These are phyloP conservation scores for Xestia sexstrigata DNA, from an alignment of 2,888 invertebrate genomes.

Conservation along the genomic window DNA sequence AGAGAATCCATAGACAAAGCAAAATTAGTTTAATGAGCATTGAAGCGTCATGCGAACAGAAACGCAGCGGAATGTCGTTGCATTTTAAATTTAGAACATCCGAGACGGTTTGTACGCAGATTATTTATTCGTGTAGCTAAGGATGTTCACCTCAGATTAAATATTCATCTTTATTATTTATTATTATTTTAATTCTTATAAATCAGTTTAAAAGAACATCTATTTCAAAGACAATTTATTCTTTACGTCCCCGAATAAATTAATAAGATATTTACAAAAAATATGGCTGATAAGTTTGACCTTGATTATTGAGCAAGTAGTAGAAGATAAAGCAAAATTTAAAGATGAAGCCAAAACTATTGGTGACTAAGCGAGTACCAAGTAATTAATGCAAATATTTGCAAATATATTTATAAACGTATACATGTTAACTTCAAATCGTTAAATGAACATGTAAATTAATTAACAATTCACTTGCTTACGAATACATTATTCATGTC, in stretches of 20 bases:
- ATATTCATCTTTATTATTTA: constrained; percentile 23
- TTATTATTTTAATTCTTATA: constrained; percentile 11
- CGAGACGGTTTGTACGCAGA: constrained; percentile 68
- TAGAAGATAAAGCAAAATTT: background rate
- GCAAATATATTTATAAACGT: constrained; percentile 17
- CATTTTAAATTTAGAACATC: constrained; percentile 78
- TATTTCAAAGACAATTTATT: constrained; percentile 14
- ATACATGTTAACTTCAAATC: constrained; percentile 19
- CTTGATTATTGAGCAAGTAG: constrained; percentile 7
- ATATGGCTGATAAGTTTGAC: constrained; percentile 12
- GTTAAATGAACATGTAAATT: constrained; percentile 25
- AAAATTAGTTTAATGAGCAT: constrained; percentile 61
- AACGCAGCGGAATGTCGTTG: constrained; percentile 72
- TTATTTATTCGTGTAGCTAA: constrained; percentile 66
- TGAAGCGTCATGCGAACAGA: constrained; percentile 64
- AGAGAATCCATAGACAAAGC: constrained; percentile 54
- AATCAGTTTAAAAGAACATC: constrained; percentile 4
- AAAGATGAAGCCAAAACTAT: constrained; percentile 31
- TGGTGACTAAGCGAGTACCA: constrained; percentile 22
- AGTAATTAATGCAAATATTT: constrained; percentile 33
- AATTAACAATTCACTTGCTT: constrained; percentile 21
- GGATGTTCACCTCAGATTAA: constrained; percentile 51
- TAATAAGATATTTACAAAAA: constrained; percentile 7
- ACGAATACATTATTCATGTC: constrained; percentile 34
- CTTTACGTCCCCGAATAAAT: constrained; percentile 12